phyloP scores from a whole-genome alignment of 2,113 vertebrate genomes.

The Condylura cristata region DNA sequence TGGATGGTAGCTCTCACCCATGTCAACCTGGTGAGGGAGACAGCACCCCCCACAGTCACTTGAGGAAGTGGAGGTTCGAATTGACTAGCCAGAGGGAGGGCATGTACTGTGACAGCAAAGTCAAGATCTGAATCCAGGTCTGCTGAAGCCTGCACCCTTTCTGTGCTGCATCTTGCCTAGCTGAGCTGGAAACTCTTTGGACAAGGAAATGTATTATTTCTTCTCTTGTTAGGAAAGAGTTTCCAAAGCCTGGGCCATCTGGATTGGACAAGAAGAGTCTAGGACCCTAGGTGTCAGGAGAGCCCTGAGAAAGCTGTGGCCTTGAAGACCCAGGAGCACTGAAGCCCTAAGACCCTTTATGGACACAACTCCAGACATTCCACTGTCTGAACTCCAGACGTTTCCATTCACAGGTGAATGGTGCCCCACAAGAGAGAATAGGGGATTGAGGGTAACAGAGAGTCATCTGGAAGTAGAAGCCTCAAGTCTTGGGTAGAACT shows the following conservation, averaged over 20 bases:
- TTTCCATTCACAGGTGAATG: background rate
- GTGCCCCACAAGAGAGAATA: background rate
- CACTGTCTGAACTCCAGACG: background rate
- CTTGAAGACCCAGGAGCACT: background rate
- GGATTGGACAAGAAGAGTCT: background rate
- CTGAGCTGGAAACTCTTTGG: background rate
- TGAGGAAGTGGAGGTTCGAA: background rate
- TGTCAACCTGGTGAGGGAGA: background rate
- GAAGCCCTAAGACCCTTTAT: background rate
- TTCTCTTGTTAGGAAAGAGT: background rate
- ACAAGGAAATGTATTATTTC: background rate
- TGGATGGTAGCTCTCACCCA: rapidly evolving
- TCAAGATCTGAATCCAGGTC: too few relatives aligned
- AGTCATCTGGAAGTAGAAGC: too few relatives aligned
- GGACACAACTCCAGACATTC: background rate
- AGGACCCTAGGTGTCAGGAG: background rate
- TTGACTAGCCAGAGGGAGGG: background rate
- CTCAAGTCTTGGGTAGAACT: background rate
- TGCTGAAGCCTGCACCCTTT: rapidly evolving
- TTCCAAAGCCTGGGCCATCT: background rate
- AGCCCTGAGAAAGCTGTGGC: background rate
- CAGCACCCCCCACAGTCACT: rapidly evolving
- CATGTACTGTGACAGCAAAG: background rate
- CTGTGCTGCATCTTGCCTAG: background rate
- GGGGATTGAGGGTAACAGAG: background rate